phyloP scores from a whole-genome alignment of 2,113 vertebrate genomes.

The Coryphaenoides rupestris region DNA sequence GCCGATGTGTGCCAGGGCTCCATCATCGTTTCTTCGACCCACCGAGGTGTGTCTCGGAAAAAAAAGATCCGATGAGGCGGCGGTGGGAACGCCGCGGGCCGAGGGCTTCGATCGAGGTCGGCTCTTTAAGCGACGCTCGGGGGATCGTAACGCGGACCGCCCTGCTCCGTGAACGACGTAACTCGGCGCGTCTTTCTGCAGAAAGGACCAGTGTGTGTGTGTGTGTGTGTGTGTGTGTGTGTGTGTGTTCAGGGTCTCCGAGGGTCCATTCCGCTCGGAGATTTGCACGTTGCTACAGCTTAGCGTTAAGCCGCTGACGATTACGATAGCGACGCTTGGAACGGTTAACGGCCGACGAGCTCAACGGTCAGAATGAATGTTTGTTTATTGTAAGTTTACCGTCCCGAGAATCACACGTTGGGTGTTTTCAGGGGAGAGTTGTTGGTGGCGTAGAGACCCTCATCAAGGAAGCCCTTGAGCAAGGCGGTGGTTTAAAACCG shows the following conservation, averaged over 20 bases:
- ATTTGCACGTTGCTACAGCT: too few relatives aligned
- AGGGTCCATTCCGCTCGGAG: constrained; percentile 32
- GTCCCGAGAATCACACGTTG: background rate
- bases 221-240: too few relatives aligned
- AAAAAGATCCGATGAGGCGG: constrained; percentile 18
- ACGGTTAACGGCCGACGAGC: too few relatives aligned
- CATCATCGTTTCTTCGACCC: too few relatives aligned
- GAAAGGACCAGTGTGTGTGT: too few relatives aligned
- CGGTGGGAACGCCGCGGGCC: constrained; percentile 5
- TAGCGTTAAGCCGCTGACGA: too few relatives aligned
- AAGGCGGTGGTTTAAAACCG: constrained; percentile 34
- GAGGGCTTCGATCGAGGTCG: constrained; percentile 44
- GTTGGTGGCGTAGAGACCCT: constrained; percentile 9
- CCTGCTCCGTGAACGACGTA: constrained; percentile 66
- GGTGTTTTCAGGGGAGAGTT: constrained; percentile 14
- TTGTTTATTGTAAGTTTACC: constrained; percentile 10
- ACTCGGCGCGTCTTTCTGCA: constrained; percentile 60
- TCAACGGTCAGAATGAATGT: background rate
- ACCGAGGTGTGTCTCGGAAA: too few relatives aligned
- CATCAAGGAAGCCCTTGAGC: constrained; percentile 26
- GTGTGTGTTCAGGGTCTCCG: constrained; percentile 47
- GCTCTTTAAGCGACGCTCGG: constrained; percentile 59
- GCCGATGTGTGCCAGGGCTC: too few relatives aligned
- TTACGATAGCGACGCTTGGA: too few relatives aligned
- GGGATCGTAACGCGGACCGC: constrained; percentile 54